Evolutionary conservation across 2,113 vertebrate species (phyloP).

Genomic region (Benitochromis conjunctus): DNA sequence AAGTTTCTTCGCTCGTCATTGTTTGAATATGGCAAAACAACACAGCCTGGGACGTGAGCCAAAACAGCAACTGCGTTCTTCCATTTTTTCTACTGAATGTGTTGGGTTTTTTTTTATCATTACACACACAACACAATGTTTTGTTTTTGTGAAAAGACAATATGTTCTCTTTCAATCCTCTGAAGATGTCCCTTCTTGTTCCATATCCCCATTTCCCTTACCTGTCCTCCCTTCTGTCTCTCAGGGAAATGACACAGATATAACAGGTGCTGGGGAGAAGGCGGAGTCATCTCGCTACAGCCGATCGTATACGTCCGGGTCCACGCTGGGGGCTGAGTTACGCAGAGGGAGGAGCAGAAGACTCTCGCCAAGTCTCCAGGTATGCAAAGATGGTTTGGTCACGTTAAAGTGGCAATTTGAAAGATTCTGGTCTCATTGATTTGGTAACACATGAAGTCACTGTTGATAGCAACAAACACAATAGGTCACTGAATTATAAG

Average conservation of each 20-base stretch:
- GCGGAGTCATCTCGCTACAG: conserved; percentile 71
- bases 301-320: conserved; percentile 73
- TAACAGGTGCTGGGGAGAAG: conserved; percentile 67
- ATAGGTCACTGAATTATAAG: not conserved
- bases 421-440: not conserved
- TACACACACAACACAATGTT: not conserved
- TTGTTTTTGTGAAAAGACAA: not conserved
- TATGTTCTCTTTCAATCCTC: not conserved
- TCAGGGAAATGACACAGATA: conserved; percentile 58
- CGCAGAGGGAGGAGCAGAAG: conserved; percentile 68
- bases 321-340: conserved; percentile 78
- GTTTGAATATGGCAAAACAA: not conserved
- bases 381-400: not conserved
- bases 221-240: not conserved
- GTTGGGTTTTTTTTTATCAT: not conserved
- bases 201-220: not conserved
- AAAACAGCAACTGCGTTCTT: not conserved
- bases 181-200: not conserved
- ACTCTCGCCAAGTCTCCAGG: conserved; percentile 80
- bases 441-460: not conserved
- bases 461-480: not conserved
- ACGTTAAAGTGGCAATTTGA: not conserved
- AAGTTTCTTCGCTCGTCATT: not conserved
- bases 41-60: not conserved
- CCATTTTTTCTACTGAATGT: not conserved